Conservation (phyloP, 2,113 vertebrate genomes). For the Bubalus kerabau region DNA sequence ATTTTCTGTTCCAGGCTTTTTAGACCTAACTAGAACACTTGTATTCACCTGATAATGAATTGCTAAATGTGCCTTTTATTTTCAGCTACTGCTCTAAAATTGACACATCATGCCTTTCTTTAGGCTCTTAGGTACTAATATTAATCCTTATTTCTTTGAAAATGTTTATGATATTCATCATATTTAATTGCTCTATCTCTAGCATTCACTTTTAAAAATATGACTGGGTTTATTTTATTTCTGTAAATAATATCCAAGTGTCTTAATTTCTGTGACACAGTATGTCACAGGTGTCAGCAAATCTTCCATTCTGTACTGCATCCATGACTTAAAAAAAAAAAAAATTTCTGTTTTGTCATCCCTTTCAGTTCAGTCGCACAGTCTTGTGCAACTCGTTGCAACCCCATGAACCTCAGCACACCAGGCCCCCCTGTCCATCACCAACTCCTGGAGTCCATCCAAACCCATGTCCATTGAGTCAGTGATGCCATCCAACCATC, state of each 20-base stretch:
- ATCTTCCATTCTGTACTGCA: neutral
- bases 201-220: neutral
- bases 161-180: neutral
- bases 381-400: accelerated
- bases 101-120: neutral
- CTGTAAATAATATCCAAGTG: neutral
- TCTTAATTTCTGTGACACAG: neutral
- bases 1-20: neutral
- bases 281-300: neutral
- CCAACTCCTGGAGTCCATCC: neutral
- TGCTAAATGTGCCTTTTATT: neutral
- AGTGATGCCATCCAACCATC: neutral
- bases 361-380: neutral
- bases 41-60: neutral
- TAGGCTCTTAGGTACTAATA: neutral
- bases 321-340: neutral
- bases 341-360: neutral
- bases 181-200: neutral
- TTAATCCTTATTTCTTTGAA: neutral
- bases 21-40: neutral
- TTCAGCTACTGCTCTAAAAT: neutral
- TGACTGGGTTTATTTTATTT: neutral
- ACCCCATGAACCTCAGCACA: accelerated
- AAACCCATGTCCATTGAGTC: neutral
- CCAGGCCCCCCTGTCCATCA: neutral